Conservation (phyloP, 2,888 invertebrate species). For the Pegoplata infirma region DNA sequence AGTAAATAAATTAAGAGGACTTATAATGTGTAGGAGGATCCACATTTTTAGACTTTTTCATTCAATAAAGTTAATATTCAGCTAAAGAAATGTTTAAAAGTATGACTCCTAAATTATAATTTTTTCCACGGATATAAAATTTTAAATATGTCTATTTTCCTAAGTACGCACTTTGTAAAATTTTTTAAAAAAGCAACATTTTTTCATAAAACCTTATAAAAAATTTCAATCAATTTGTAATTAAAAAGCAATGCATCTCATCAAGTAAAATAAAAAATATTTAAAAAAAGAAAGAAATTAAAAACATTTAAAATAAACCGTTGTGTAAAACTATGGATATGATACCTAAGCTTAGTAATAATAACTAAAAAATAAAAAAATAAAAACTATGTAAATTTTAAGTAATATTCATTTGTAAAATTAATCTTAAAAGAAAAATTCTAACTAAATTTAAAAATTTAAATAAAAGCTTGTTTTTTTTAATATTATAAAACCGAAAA, state of each 20-base stretch:
- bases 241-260: constrained; percentile 65
- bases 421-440: constrained; percentile 17
- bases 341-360: constrained; percentile 57
- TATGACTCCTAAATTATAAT: too few relatives aligned
- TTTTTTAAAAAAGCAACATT: not conserved
- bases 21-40: too few relatives aligned
- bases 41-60: too few relatives aligned
- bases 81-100: too few relatives aligned
- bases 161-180: too few relatives aligned
- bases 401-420: constrained; percentile 36
- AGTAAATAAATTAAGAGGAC: too few relatives aligned
- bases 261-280: constrained; percentile 28
- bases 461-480: constrained; percentile 27
- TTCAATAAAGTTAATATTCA: too few relatives aligned
- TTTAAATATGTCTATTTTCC: too few relatives aligned
- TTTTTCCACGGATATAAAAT: too few relatives aligned
- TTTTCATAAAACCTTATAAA: constrained; percentile 6
- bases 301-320: constrained; percentile 13
- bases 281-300: not conserved
- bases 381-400: constrained; percentile 52
- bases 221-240: constrained; percentile 49
- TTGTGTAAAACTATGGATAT: constrained; percentile 55
- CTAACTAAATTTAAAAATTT: not conserved
- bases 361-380: constrained; percentile 5
- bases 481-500: constrained; percentile 9